These are phyloP conservation scores for Paracyclopina nana DNA, from an alignment of 1,140 invertebrate genomes.

Conservation along the genomic window DNA sequence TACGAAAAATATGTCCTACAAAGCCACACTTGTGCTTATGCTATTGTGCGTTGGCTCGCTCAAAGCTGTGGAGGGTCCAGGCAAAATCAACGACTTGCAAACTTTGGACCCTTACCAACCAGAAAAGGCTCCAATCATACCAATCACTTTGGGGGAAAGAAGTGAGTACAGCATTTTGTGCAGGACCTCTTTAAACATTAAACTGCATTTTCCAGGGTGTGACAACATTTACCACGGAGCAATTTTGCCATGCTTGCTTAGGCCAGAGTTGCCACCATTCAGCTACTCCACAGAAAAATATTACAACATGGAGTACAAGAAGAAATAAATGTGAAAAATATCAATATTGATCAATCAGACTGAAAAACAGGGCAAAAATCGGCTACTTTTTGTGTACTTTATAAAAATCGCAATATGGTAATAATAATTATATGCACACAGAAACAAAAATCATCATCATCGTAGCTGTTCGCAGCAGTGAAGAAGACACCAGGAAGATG, in stretches of 20 bases:
- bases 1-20: neutral
- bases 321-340: too few species aligned
- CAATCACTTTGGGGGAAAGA: neutral
- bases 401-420: neutral
- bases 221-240: constrained; percentile 14
- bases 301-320: constrained; percentile 14
- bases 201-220: constrained; percentile 5
- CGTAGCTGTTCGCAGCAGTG: neutral
- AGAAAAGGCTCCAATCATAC: neutral
- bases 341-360: too few species aligned
- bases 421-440: neutral
- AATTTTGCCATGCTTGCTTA: constrained; percentile 10
- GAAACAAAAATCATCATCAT: neutral
- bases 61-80: neutral
- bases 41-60: too few species aligned
- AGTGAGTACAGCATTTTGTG: neutral
- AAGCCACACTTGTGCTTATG: neutral
- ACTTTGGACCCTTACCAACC: neutral
- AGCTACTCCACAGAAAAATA: constrained; percentile 1
- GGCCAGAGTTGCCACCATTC: constrained; percentile 6
- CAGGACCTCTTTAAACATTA: neutral
- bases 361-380: too few species aligned
- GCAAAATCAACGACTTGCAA: neutral
- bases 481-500: neutral
- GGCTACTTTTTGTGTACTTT: neutral